Percentiles rank a stretch among this genome's conserved stretches.
phyloP scores from a whole-genome alignment of 2,888 invertebrate genomes.

The Tethea ocularis region DNA sequence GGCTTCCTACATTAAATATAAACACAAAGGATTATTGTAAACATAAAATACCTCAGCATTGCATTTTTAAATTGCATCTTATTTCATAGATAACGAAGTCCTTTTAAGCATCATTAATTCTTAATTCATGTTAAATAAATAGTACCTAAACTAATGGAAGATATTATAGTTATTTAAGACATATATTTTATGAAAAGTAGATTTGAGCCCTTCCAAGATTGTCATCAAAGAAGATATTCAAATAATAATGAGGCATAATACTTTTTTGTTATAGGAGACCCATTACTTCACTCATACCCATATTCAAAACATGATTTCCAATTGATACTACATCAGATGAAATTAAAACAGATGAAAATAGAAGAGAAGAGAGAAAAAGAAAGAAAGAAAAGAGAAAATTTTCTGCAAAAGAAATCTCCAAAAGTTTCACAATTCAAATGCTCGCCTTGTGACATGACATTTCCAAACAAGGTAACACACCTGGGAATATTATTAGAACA shows the following conservation, averaged over 20 bases:
- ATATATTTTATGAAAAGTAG: no score
- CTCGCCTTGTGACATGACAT: constrained; percentile 70
- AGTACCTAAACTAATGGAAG: no score
- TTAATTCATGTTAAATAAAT: no score
- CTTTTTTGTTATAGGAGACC: constrained; percentile 53
- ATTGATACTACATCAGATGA: constrained; percentile 72
- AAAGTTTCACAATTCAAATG: constrained; percentile 72
- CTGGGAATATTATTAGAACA: neutral
- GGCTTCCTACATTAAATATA: neutral
- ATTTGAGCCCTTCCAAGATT: no score
- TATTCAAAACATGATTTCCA: constrained; percentile 80
- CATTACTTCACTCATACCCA: constrained; percentile 68
- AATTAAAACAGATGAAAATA: constrained; percentile 59
- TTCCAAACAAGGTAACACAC: constrained; percentile 61
- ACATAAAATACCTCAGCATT: no score
- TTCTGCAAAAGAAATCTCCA: constrained; percentile 52
- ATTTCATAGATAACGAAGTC: no score
- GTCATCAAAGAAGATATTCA: neutral
- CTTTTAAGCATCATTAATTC: no score
- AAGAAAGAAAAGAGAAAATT: constrained; percentile 57
- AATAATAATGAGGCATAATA: constrained; percentile 2
- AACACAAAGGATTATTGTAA: no score
- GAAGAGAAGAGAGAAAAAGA: constrained; percentile 59
- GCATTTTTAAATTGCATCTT: no score
- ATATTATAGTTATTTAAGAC: no score